Base-by-base conservation (phyloP, 1,140 invertebrate genomes). In the Pollicipes pollicipes region DNA sequence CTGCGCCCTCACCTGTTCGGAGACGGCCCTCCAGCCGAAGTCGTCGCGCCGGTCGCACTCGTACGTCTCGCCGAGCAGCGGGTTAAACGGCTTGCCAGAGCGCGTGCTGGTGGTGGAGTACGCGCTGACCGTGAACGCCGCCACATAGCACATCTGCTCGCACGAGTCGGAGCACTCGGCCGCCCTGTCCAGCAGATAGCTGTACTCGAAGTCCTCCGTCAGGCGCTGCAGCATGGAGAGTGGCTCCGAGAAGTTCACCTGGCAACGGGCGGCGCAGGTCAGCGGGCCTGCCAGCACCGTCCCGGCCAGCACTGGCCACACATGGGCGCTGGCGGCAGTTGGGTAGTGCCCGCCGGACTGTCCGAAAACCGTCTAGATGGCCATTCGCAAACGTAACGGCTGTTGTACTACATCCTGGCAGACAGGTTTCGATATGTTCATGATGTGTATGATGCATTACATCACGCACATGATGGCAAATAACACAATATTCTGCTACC, bases 211-310 rank as follows among this genome's bases (percentile, higher is more conserved):
- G 79, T 99, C 97, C 83, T 99, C 97, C 1, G 91, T 94, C 70
- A 99, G 83, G 75, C 97, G 84, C 82, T 99, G 97, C 72, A 99
- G 83, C 90, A 99, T 97, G 24, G 95, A 98, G 68, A 99, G 82
- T 2, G 97, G 97, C 82, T 99, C 97, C 76, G 92, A 98, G 82
- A 99, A 99, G 83, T 99, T 99, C 24, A 99, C 94, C 78, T 87
- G 76, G 63, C 78, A 76, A 73, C n/a, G n/a, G n/a, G n/a, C n/a
- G n/a, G n/a, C n/a, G 73, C 63, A 75, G 63, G 72, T n/a, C n/a
- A n/a, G n/a, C n/a, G n/a, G n/a, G n/a, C n/a, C n/a, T n/a, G n/a
- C n/a, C n/a, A n/a, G n/a, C n/a, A n/a, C n/a, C n/a, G n/a, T n/a
- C n/a, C n/a, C n/a, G n/a, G n/a, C n/a, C n/a, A n/a, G n/a, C n/a